A percentile compares a stretch with the other conserved stretches of the same genome.
phyloP scores from a whole-genome alignment of 1,140 invertebrate genomes.

The Lucilia sericata region DNA sequence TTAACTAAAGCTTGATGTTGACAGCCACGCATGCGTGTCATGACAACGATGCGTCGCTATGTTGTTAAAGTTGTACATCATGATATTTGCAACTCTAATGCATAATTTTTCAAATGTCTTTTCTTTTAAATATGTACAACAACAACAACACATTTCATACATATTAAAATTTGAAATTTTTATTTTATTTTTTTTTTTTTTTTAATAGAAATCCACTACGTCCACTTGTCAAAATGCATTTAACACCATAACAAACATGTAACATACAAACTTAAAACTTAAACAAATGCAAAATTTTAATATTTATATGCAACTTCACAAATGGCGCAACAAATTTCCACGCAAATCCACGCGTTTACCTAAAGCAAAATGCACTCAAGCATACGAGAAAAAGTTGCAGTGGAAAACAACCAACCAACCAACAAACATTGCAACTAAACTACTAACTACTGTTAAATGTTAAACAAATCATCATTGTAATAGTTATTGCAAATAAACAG shows the following conservation, averaged over 20 bases:
- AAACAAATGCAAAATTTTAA: no score
- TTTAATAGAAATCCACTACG: constrained; percentile 13
- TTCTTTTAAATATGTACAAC: background rate
- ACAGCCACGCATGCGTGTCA: constrained; percentile 14
- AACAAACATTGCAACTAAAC: background rate
- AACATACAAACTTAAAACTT: background rate
- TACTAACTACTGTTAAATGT: background rate
- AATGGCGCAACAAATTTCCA: constrained; percentile 8
- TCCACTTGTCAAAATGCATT: constrained; percentile 41
- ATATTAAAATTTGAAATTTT: background rate
- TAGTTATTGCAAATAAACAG: no score
- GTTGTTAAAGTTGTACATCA: no score
- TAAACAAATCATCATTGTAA: no score
- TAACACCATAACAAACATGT: constrained; percentile 5
- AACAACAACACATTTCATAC: no score
- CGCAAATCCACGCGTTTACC: constrained; percentile 35
- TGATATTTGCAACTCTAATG: background rate
- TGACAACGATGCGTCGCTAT: background rate
- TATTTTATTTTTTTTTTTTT: no score
- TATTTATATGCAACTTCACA: background rate
- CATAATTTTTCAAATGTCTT: constrained; percentile 15
- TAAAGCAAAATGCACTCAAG: constrained; percentile 31
- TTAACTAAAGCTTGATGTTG: background rate
- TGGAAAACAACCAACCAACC: background rate
- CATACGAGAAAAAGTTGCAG: background rate